Percentiles rank a stretch among this genome's conserved stretches.
These are phyloP conservation scores for Mythimna albipuncta DNA, from an alignment of 2,888 invertebrate species.

Conservation along the genomic window DNA sequence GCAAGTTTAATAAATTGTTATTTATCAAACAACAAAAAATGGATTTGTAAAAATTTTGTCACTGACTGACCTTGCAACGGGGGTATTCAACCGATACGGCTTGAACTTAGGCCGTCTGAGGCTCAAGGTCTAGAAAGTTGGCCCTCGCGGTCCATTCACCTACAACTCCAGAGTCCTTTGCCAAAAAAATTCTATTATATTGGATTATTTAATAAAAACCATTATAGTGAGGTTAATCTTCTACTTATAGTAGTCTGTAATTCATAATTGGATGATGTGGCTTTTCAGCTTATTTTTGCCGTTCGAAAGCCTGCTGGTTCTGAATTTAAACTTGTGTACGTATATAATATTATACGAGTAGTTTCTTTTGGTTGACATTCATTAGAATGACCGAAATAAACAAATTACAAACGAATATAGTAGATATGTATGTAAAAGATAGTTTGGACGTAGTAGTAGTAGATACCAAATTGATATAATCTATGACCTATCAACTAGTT, in stretches of 20 bases:
- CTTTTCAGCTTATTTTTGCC: conserved; percentile 11
- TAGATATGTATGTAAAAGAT: neutral
- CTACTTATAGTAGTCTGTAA: conserved; percentile 2
- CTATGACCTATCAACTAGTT: neutral
- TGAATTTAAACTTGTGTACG: conserved; percentile 1
- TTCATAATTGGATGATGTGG: conserved; percentile 27
- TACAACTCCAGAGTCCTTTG: conserved; percentile 57
- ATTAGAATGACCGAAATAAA: neutral
- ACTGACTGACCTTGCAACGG: conserved; percentile 68
- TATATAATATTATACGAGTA: neutral
- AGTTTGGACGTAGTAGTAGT: neutral
- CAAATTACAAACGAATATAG: neutral
- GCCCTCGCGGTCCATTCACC: conserved; percentile 64
- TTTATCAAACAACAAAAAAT: neutral
- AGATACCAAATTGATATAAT: neutral
- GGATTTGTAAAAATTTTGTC: conserved; percentile 45
- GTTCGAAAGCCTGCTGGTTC: neutral
- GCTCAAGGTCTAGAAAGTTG: conserved; percentile 75
- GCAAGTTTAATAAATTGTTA: neutral
- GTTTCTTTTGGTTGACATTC: neutral
- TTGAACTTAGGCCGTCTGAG: conserved; percentile 68
- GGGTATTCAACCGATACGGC: conserved; percentile 70
- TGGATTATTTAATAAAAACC: conserved; percentile 25
- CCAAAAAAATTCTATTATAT: conserved; percentile 33
- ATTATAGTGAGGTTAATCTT: conserved; percentile 14